These are phyloP conservation scores for Rhegmatorhina hoffmannsi DNA, from an alignment of 2,113 vertebrate species.

Conservation along the genomic window DNA sequence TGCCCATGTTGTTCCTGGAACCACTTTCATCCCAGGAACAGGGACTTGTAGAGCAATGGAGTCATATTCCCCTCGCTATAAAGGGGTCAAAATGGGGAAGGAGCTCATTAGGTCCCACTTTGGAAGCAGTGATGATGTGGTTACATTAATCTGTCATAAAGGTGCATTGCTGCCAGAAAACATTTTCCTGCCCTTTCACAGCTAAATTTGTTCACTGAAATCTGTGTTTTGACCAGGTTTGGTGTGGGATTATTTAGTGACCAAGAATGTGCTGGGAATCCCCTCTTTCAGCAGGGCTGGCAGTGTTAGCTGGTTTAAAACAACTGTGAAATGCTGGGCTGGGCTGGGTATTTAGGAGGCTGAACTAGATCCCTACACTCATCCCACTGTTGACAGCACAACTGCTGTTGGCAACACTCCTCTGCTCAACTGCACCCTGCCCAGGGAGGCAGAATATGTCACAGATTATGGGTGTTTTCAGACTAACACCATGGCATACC, in stretches of 20 bases:
- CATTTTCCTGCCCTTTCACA: background rate
- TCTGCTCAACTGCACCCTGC: background rate
- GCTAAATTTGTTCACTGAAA: background rate
- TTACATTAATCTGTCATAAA: background rate
- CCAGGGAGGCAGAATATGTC: background rate
- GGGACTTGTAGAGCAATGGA: background rate
- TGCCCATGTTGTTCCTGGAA: background rate
- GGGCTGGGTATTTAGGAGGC: rapidly evolving
- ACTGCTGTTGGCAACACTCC: background rate
- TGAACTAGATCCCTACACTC: background rate
- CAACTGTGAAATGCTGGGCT: background rate
- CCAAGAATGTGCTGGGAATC: background rate
- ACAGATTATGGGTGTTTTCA: background rate
- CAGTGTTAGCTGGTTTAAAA: background rate
- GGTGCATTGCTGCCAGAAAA: background rate
- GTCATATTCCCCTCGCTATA: background rate
- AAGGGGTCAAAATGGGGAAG: background rate
- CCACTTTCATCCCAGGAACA: background rate
- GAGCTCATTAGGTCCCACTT: background rate
- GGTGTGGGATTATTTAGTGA: background rate
- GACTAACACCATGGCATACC: background rate
- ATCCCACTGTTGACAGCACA: background rate
- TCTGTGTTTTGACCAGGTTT: background rate
- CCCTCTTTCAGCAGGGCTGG: background rate
- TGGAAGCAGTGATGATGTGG: background rate